Base-by-base conservation (phyloP, 1,140 invertebrate genomes). In the Semibalanus balanoides region DNA sequence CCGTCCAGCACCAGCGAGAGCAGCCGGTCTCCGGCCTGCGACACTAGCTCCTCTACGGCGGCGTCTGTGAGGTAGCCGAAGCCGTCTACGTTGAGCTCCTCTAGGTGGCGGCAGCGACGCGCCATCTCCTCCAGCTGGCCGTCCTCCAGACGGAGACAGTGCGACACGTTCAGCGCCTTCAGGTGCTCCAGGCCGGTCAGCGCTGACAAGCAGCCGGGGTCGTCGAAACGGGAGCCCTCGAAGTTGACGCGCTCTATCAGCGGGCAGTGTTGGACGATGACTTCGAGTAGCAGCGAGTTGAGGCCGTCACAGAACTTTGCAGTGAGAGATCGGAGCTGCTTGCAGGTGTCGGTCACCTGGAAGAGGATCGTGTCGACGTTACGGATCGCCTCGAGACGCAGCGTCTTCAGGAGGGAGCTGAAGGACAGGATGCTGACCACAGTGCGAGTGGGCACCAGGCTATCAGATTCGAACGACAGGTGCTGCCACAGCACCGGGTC, bases 21-120 rank as follows among this genome's bases (percentile, higher is more conserved):
- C 9, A 81, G 69, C 43, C 70, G 73, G 22, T n/a, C 30, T 27
- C 77, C 75, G 7, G 75, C 35, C 40, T 76, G 70, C 28, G 76
- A 29, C 25, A 77, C 77, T 3, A 81, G 17, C 73, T 72, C 73
- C 22, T 77, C n/a, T 28, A 80, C 72, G 5, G 80, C 77, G 69
- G 31, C 73, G 73, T 81, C 79, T 22, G 74, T 71, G 7, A 81
- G 79, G 27, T 76, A 31, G 31, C 75, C 76, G 72, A 80, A 76
- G 29, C 79, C 80, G 74, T 81, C 80, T 73, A 81, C 76, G 72
- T 78, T 77, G 11, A 81, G 69, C 29, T 80, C 77, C 64, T 80
- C 73, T 7, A 81, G 74, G 14, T 69, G 27, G 29, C 31, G 64
- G 75, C 79, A 81, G 35, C 76, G 64, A 35, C 78, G 75, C 22